These are phyloP conservation scores for Mechanitis messenoides DNA, from an alignment of 2,888 invertebrate genomes.

Conservation along the genomic window DNA sequence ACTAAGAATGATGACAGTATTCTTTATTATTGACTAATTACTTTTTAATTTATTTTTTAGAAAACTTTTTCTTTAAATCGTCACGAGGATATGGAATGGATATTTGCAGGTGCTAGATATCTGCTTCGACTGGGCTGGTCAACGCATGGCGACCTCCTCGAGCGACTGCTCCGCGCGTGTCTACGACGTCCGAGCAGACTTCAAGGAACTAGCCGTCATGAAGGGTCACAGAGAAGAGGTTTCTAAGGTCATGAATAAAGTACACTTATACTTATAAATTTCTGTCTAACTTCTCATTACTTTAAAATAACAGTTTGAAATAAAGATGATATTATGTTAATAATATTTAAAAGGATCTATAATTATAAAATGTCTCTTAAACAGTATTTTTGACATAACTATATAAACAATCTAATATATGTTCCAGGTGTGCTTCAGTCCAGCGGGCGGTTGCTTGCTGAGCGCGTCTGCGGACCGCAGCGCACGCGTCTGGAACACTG, in stretches of 20 bases:
- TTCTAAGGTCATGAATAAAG: conserved; percentile 17
- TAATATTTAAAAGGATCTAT: too few species aligned
- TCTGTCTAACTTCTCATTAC: neutral
- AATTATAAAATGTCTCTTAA: too few species aligned
- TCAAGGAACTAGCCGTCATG: conserved; percentile 77
- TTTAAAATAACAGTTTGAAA: too few species aligned
- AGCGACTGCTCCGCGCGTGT: conserved; percentile 85
- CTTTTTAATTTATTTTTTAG: too few species aligned
- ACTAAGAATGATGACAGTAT: too few species aligned
- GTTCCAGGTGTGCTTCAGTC: conserved; percentile 85
- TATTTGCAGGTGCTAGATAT: conserved; percentile 80
- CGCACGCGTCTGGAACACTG: conserved; percentile 83
- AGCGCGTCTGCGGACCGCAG: conserved; percentile 87
- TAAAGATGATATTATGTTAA: too few species aligned
- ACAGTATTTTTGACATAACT: too few species aligned
- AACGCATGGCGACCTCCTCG: conserved; percentile 83
- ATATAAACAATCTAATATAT: neutral
- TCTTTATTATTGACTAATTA: too few species aligned
- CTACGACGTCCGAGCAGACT: conserved; percentile 78
- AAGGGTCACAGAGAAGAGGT: conserved; percentile 82
- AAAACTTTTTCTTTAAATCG: neutral
- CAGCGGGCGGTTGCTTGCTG: conserved; percentile 82
- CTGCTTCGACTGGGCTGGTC: conserved; percentile 84
- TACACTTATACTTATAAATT: neutral
- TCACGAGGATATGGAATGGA: neutral